phyloP scores from a whole-genome alignment of 2,113 vertebrate genomes.

The Macquaria australasica region DNA sequence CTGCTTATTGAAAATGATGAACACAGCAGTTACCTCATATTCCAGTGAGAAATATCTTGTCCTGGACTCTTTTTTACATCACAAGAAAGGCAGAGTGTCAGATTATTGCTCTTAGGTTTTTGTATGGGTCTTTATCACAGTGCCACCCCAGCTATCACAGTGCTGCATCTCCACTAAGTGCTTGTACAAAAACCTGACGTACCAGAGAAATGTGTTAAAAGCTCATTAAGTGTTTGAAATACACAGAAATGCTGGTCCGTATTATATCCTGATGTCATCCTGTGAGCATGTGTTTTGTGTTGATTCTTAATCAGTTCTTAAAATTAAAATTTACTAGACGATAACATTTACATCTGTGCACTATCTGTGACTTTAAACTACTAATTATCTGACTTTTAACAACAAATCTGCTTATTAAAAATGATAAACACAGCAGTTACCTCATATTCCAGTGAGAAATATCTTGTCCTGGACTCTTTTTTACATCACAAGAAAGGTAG shows the following conservation, averaged over 20 bases:
- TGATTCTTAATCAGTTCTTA: neutral
- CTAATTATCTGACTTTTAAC: neutral
- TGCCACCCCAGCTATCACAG: neutral
- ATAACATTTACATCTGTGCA: neutral
- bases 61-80: neutral
- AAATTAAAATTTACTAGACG: neutral
- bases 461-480: neutral
- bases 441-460: neutral
- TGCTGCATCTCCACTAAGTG: slow-evolving; percentile 27
- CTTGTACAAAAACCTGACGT: slow-evolving; percentile 38
- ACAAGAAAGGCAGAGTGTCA: neutral
- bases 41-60: neutral
- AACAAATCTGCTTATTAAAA: neutral
- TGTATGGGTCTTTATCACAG: slow-evolving; percentile 12
- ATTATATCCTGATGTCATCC: neutral
- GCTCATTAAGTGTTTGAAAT: neutral
- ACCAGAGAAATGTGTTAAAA: too few species aligned
- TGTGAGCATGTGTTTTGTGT: neutral
- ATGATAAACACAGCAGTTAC: neutral
- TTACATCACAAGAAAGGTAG: neutral
- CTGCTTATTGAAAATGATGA: neutral
- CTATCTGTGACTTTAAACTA: neutral
- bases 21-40: neutral
- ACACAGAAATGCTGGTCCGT: neutral
- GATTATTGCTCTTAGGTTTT: slow-evolving; percentile 4